These are phyloP conservation scores for Pseudonaja textilis DNA, from an alignment of 2,113 vertebrate species.

Conservation along the genomic window DNA sequence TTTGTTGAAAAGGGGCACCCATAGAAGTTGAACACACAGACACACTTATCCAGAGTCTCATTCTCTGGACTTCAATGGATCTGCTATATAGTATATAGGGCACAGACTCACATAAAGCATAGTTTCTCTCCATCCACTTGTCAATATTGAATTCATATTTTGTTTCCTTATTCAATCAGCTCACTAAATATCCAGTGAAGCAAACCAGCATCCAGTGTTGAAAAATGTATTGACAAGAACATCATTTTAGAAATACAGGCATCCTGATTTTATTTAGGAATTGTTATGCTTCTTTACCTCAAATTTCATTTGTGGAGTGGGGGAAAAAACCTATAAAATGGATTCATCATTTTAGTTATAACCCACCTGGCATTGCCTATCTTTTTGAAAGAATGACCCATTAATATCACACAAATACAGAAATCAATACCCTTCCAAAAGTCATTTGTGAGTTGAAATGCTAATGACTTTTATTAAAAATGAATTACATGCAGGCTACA, in stretches of 20 bases:
- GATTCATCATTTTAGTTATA: conserved; percentile 24
- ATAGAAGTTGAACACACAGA: neutral
- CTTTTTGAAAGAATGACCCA: neutral
- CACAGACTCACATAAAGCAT: neutral
- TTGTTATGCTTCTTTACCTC: neutral
- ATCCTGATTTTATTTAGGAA: conserved; percentile 7
- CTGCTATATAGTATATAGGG: neutral
- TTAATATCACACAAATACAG: neutral
- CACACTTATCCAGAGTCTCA: neutral
- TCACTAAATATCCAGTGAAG: neutral
- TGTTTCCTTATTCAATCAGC: neutral
- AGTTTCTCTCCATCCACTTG: neutral
- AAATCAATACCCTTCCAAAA: neutral
- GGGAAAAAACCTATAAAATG: neutral
- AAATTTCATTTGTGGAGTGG: neutral
- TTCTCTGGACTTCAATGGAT: neutral
- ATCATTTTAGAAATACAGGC: conserved; percentile 37
- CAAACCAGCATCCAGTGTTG: neutral
- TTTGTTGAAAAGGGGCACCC: neutral
- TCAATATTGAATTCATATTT: neutral
- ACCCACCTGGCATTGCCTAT: neutral
- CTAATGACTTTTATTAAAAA: neutral
- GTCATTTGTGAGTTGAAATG: neutral
- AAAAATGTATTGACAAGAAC: neutral
- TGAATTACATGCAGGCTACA: neutral